phyloP scores from a whole-genome alignment of 2,113 vertebrate genomes.

The Leiothrix lutea region DNA sequence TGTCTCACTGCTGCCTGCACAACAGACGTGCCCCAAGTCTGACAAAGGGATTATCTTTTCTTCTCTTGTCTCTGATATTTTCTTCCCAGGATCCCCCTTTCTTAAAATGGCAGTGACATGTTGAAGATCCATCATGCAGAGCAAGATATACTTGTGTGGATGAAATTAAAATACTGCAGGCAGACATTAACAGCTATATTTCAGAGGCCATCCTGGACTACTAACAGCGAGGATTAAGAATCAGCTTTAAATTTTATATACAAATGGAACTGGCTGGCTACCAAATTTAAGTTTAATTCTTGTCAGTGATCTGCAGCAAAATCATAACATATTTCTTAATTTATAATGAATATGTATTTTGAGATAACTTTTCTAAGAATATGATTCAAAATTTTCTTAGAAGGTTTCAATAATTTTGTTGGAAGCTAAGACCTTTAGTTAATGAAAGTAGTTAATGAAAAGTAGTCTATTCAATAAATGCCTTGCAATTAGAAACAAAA shows the following conservation, averaged over 20 bases:
- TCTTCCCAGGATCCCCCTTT: neutral
- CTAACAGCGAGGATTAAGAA: neutral
- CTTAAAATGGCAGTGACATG: neutral
- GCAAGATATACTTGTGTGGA: neutral
- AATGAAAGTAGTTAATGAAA: neutral
- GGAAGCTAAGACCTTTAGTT: neutral
- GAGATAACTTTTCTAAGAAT: neutral
- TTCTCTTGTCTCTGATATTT: neutral
- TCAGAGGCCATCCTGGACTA: neutral
- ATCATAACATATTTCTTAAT: neutral
- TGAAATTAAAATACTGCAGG: neutral
- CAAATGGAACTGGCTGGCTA: neutral
- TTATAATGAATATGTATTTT: neutral
- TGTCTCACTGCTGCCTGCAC: neutral
- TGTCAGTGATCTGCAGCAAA: neutral
- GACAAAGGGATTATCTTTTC: neutral
- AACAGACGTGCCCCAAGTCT: rapidly evolving
- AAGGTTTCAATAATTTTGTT: neutral
- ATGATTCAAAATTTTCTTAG: neutral
- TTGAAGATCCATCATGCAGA: neutral
- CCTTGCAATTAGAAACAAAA: neutral
- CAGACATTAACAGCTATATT: neutral
- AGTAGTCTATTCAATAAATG: neutral
- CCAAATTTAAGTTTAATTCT: neutral
- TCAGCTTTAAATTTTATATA: neutral